Evolutionary conservation across 2,113 vertebrate species (phyloP), one percentile per base, ranked within the genome.

Genomic region (Pituophis catenifer): DNA sequence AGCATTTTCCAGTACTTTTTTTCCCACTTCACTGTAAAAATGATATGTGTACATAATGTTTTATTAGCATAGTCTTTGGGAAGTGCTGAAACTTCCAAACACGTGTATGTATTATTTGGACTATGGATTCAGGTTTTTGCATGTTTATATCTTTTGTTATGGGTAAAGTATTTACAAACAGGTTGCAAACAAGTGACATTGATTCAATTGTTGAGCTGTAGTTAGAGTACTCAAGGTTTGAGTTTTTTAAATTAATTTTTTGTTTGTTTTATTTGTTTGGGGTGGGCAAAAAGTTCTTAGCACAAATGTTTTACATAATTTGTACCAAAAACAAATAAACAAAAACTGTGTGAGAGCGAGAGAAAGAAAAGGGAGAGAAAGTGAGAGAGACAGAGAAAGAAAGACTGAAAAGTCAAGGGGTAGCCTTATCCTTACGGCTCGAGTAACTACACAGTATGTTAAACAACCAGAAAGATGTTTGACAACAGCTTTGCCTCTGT

Each of bases 91-190:
- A 97, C 98, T 99, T 99, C 98, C 97, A 97, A 98, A 98, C 98
- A 98, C 96, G 98, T 99, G 98, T 99, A 99, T 99, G 98, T 99
- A 98, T 99, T 98, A 99, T 99, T 99, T 99, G 98, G 98, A 98
- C 98, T 97, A 98, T 98, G 98, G 98, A 98, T 98, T 98, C 97
- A 98, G 98, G 98, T 99, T 97, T 99, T 99, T 99, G 99, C 99
- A 99, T 99, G 99, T 99, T 99, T 99, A 98, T 99, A 99, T 99
- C 98, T 99, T 99, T 99, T 97, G 97, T 98, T 98, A 98, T 98
- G 98, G 98, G 97, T 98, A 98, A 98, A 98, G 98, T 99, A 98
- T 99, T 99, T 99, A 98, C 98, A 98, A 98, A 98, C 98, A 98
- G 98, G 98, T 98, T 98, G 98, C 98, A 98, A 97, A 98, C 97